phyloP scores from a whole-genome alignment of 2,113 vertebrate genomes.

The Stigmatopora nigra region DNA sequence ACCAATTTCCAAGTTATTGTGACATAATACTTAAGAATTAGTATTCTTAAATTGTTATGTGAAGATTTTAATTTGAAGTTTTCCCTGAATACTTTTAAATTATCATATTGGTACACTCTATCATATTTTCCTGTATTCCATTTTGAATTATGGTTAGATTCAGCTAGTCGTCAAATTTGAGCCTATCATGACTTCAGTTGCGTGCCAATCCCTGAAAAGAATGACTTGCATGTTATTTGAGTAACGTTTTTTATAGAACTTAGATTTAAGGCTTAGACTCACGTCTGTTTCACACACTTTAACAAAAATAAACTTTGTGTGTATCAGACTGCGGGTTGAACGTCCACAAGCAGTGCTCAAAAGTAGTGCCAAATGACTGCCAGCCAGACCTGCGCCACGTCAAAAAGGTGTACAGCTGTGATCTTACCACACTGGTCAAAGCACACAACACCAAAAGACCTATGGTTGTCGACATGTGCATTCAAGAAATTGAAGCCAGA shows the following conservation, averaged over 20 bases:
- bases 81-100: no score
- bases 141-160: no score
- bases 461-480: slow-evolving; percentile 99
- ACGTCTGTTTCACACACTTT: not conserved
- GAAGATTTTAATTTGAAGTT: no score
- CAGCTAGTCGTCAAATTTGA: no score
- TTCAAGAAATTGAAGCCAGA: slow-evolving; percentile 92
- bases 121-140: no score
- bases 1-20: not conserved
- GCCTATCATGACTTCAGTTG: no score
- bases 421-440: slow-evolving; percentile 96
- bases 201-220: not conserved
- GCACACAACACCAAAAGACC: slow-evolving; percentile 91
- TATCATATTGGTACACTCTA: no score
- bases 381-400: slow-evolving; percentile 85
- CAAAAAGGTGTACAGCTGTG: slow-evolving; percentile 88
- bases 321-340: slow-evolving; percentile 91
- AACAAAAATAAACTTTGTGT: not conserved
- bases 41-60: no score
- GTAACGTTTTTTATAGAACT: not conserved
- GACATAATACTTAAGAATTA: not conserved
- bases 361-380: slow-evolving; percentile 97
- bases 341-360: slow-evolving; percentile 98
- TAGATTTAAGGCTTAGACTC: no score
- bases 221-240: not conserved